A percentile compares a stretch with the other conserved stretches of the same genome.
Conservation (phyloP, 2,113 vertebrate species). For the Agapornis roseicollis region DNA sequence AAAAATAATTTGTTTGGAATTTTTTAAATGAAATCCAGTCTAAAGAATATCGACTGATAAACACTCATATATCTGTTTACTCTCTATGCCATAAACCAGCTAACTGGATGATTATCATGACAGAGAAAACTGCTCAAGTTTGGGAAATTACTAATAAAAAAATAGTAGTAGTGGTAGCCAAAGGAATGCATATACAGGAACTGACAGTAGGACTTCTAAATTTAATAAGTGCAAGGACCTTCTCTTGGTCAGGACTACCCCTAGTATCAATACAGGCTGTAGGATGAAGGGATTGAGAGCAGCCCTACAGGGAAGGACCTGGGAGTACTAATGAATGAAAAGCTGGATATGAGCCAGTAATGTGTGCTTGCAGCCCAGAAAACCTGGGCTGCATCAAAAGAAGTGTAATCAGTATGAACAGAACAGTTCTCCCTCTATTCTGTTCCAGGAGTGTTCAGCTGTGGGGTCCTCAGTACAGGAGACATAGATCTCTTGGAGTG, state of each 20-base stretch:
- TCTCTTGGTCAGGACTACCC: neutral
- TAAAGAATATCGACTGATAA: neutral
- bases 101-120: neutral
- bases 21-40: neutral
- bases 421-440: neutral
- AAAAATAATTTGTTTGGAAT: neutral
- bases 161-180: neutral
- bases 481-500: fast-evolving
- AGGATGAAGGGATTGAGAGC: neutral
- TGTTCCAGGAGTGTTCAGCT: neutral
- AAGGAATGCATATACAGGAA: neutral
- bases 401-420: neutral
- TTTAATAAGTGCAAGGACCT: neutral
- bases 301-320: neutral
- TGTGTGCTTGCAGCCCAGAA: neutral
- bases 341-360: neutral
- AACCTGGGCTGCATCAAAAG: neutral
- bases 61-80: neutral
- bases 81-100: neutral
- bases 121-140: neutral
- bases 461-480: neutral
- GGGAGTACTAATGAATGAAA: neutral
- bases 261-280: neutral
- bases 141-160: neutral
- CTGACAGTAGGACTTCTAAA: neutral